A percentile compares a stretch with the other conserved stretches of the same genome.
Conservation (phyloP, 2,113 vertebrate species). For the Amphiprion ocellaris region DNA sequence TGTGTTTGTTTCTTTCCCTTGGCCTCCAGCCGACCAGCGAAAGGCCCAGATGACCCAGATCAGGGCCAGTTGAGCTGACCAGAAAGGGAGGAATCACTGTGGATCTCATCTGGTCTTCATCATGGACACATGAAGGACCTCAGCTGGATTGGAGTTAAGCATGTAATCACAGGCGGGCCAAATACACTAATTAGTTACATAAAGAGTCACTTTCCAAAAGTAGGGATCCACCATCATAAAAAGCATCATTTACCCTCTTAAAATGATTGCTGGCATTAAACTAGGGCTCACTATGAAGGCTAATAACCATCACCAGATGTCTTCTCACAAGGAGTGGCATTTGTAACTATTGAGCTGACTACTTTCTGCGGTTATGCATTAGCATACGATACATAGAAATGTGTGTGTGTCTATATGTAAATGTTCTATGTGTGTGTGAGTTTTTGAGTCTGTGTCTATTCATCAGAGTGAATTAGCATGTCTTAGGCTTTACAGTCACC, state of each 20-base stretch:
- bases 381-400: slow-evolving; percentile 13
- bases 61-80: slow-evolving; percentile 28
- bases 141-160: slow-evolving; percentile 63
- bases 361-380: neutral
- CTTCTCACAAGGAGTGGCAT: neutral
- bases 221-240: slow-evolving; percentile 22
- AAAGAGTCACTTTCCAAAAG: slow-evolving; percentile 31
- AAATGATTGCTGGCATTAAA: slow-evolving; percentile 17
- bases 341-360: neutral
- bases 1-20: neutral
- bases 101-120: slow-evolving; percentile 66
- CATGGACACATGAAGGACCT: slow-evolving; percentile 56
- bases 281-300: neutral
- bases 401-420: slow-evolving; percentile 19
- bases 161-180: slow-evolving; percentile 34
- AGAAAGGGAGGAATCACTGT: slow-evolving; percentile 34
- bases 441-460: slow-evolving; percentile 34
- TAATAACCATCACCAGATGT: slow-evolving; percentile 1
- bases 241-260: slow-evolving; percentile 11
- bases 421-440: slow-evolving; percentile 23
- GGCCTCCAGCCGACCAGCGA: slow-evolving; percentile 9
- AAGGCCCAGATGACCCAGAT: slow-evolving; percentile 51
- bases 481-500: slow-evolving; percentile 36
- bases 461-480: slow-evolving; percentile 46
- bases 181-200: slow-evolving; percentile 42